Evolutionary conservation across 2,888 invertebrate species (phyloP).

Genomic region (Philereme vetulata): DNA sequence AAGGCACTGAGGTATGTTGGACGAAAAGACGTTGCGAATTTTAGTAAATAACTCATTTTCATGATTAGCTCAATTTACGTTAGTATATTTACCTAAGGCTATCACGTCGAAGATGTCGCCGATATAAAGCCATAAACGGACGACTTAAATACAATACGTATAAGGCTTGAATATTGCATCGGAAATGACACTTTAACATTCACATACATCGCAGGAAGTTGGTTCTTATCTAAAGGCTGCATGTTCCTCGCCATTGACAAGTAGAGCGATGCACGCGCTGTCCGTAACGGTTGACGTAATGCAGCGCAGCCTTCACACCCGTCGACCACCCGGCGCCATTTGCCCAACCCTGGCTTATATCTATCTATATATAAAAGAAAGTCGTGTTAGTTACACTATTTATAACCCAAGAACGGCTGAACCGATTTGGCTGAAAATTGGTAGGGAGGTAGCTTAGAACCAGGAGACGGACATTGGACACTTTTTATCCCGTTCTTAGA

Average conservation of each 20-base stretch:
- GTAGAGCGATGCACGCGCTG: slow-evolving; percentile 72
- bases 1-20: no score
- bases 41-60: slow-evolving; percentile 25
- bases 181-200: slow-evolving; percentile 16
- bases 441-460: no score
- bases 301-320: slow-evolving; percentile 70
- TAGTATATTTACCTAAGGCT: slow-evolving; percentile 18
- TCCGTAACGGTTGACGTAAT: slow-evolving; percentile 75
- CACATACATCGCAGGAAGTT: slow-evolving; percentile 26
- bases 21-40: no score
- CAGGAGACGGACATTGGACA: no score
- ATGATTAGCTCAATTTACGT: slow-evolving; percentile 26
- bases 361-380: no score
- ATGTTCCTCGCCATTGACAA: slow-evolving; percentile 62
- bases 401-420: no score
- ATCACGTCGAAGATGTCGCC: slow-evolving; percentile 14
- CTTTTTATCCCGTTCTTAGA: no score
- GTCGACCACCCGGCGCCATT: slow-evolving; percentile 37
- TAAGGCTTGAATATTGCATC: slow-evolving; percentile 19
- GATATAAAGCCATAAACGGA: slow-evolving; percentile 7
- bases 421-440: no score
- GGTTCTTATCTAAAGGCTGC: slow-evolving; percentile 32
- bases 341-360: slow-evolving; percentile 26
- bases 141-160: slow-evolving; percentile 4
- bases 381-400: no score